A percentile compares a stretch with the other conserved stretches of the same genome.
Conservation (phyloP, 2,113 vertebrate species). For the Rhynchomys soricoides region DNA sequence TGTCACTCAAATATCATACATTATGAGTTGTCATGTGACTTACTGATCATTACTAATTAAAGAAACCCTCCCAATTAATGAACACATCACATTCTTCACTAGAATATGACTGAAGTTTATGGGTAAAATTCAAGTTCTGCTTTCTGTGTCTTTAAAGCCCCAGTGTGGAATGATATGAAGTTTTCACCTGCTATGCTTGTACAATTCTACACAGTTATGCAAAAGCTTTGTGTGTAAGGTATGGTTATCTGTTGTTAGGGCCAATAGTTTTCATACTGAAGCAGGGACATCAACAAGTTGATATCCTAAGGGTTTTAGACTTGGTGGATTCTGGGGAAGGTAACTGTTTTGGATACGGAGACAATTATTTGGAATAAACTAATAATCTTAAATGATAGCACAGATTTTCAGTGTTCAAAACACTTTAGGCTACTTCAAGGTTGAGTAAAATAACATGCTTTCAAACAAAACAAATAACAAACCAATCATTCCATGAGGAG, state of each 20-base stretch:
- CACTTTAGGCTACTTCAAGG: not conserved
- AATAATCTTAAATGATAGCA: not conserved
- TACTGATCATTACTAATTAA: not conserved
- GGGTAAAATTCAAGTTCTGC: not conserved
- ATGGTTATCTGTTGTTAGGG: not conserved
- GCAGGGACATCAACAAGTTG: not conserved
- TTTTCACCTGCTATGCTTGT: not conserved
- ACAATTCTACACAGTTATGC: not conserved
- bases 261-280: not conserved
- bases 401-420: not conserved
- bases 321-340: not conserved
- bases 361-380: not conserved
- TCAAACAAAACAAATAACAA: not conserved
- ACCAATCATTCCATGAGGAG: not conserved
- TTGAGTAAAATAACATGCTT: not conserved
- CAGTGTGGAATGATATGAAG: not conserved
- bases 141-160: not conserved
- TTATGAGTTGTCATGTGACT: not conserved
- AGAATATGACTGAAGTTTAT: not conserved
- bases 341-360: not conserved
- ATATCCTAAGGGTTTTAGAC: not conserved
- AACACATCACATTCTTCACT: not conserved
- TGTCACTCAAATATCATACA: not conserved
- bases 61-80: not conserved
- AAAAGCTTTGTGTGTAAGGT: fast-evolving